Base-by-base conservation (phyloP, 2,888 invertebrate species). In the Xestia ashworthii region DNA sequence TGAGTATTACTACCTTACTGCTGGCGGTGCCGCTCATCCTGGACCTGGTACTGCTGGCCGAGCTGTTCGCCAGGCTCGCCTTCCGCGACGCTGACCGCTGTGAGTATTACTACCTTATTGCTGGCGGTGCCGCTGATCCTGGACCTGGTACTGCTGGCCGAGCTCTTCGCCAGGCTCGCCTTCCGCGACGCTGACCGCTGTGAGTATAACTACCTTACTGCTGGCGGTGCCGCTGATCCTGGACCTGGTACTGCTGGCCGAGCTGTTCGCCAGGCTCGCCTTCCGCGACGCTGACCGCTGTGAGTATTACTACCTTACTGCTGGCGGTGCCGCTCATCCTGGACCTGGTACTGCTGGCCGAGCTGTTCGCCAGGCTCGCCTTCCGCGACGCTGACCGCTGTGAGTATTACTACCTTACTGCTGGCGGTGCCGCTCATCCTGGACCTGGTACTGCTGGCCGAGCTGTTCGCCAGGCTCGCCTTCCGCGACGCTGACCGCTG, bases 21-120 rank as follows among this genome's bases (percentile, higher is more conserved):
- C 97, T 99, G 84, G 99, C 99, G 3, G 97, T 98, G 48, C 99
- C 99, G 0, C 98, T 99, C 62, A 99, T 99, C 76, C 96, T 99
- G 74, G 99, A 99, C 96, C 97, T 99, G 88, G 97, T 98, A 50
- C 97, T 99, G 83, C 94, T 99, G 74, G 98, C 98, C 0, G 99
- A 99, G 91, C 97, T 99, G 16, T 98, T 98, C 92, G 97, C 98
- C 48, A 97, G 99, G 83, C 98, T 99, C 73, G 91, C 97, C 60
- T 97, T 98, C 91, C 95, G 97, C 66, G 90, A 93, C 69, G 88
- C 91, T 0, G 91, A 93, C 0, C 92, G 93, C 8, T 95, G 97
- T 88, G 58, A 76, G 85, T 77, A 58, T 16, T 14, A 44, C 12
- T 8, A 38, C 8, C 5, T 9, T 32, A 73, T 9, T 99, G 41